Base-by-base conservation (phyloP, 2,888 invertebrate species). In the Andricus curvator region DNA sequence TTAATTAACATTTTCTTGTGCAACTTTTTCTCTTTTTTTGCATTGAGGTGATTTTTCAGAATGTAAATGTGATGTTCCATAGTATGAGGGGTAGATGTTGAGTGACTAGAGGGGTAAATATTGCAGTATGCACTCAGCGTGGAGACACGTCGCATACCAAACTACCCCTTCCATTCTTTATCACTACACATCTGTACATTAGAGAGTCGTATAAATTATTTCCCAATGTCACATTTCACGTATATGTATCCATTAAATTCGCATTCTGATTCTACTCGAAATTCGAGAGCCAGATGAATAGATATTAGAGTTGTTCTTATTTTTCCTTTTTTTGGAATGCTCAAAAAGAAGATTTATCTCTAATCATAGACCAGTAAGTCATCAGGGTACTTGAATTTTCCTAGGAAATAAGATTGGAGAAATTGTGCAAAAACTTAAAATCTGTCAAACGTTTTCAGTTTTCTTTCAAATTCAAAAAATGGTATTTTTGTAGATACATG, bases 91-190 rank as follows among this genome's bases (percentile, higher is more conserved):
- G 84, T 83, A 79, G 80, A 84, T 76, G 81, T 82, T 83, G 79
- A 82, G 85, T 78, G 84, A 82, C 85, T 81, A 86, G 78, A 76
- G 83, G 88, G 86, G 87, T 92, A 88, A 91, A 92, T 92, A 91
- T 91, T 91, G 90, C 89, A 92, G 88, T 85, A 88, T 89, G 90
- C 90, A 91, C 91, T 91, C 91, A 90, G 85, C 87, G 87, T 82
- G 84, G 85, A 88, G 88, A 89, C 88, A 88, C 86, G 86, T 86
- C 85, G 85, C 88, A 87, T 87, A 84, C 85, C 83, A 80, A 83
- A 80, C 82, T 70, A 83, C 81, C 81, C 81, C 84, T 82, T 84
- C 80, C 81, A 82, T 85, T 85, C 81, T 83, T 82, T 64, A 64
- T 80, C 78, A 80, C 78, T 83, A 79, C 80, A 82, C 81, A 82